Evolutionary conservation across 2,888 invertebrate genomes (phyloP).

Genomic region (Crioceris asparagi): DNA sequence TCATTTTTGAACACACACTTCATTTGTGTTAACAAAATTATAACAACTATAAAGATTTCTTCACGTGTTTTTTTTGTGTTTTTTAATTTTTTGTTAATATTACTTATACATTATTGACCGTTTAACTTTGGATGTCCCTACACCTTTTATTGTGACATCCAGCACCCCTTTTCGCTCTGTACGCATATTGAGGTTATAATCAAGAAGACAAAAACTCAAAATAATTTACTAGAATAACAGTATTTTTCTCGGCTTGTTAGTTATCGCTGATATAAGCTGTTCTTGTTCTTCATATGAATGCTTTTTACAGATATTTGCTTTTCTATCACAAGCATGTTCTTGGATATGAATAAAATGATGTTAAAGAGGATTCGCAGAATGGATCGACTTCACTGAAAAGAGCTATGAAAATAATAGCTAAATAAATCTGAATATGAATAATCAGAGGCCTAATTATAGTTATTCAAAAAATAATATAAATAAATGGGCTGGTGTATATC

Average conservation of each 20-base stretch:
- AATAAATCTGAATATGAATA: too few relatives aligned
- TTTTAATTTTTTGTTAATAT: not conserved
- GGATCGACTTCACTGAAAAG: too few relatives aligned
- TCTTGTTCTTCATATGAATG: slow-evolving; percentile 17
- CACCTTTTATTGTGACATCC: too few relatives aligned
- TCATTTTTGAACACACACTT: not conserved
- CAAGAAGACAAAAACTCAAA: not conserved
- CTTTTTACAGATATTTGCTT: slow-evolving; percentile 69
- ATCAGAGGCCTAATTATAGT: too few relatives aligned
- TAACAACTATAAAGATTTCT: not conserved
- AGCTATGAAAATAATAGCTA: too few relatives aligned
- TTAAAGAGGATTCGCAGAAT: too few relatives aligned
- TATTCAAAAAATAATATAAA: too few relatives aligned
- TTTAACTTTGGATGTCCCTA: too few relatives aligned
- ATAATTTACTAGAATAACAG: not conserved
- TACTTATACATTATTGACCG: not conserved
- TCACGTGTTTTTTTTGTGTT: not conserved
- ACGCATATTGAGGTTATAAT: too few relatives aligned
- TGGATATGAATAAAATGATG: slow-evolving; percentile 65
- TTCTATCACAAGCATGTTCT: slow-evolving; percentile 95
- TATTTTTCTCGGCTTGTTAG: not conserved
- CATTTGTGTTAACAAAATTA: not conserved
- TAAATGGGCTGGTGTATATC: too few relatives aligned
- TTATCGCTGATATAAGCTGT: not conserved
- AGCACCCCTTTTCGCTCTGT: too few relatives aligned